These are phyloP conservation scores for Diarsia dahlii DNA, from an alignment of 2,888 invertebrate genomes.

Conservation along the genomic window DNA sequence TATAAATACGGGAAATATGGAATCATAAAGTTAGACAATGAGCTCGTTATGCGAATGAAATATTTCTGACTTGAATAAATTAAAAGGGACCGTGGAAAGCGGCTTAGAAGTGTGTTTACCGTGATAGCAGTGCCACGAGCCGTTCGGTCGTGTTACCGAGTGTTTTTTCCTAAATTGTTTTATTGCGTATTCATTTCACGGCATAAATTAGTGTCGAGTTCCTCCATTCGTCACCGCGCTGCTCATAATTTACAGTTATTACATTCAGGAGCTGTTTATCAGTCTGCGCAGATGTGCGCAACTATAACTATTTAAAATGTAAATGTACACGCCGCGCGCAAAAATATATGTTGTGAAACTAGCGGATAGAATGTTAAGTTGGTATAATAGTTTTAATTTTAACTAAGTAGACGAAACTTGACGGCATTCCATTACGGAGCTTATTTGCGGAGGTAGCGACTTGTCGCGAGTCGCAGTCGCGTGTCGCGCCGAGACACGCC, in stretches of 20 bases:
- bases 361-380: conserved; percentile 46
- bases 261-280: conserved; percentile 52
- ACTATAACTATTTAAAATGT: conserved; percentile 51
- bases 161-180: conserved; percentile 58
- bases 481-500: conserved; percentile 62
- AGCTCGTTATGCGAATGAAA: conserved; percentile 79
- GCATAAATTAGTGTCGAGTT: conserved; percentile 33
- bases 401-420: conserved; percentile 54
- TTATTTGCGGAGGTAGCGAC: conserved; percentile 45
- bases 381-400: conserved; percentile 58
- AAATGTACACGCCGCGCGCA: conserved; percentile 23
- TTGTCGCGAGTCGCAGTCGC: conserved; percentile 60
- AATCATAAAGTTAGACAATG: conserved; percentile 82
- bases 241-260: conserved; percentile 52
- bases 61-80: conserved; percentile 79
- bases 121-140: conserved; percentile 35
- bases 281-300: conserved; percentile 40
- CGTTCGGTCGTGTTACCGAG: conserved; percentile 24
- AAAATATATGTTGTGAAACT: conserved; percentile 46
- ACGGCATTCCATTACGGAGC: conserved; percentile 50
- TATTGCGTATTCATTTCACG: conserved; percentile 52
- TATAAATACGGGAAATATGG: conserved; percentile 83
- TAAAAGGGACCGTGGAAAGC: conserved; percentile 70
- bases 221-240: conserved; percentile 34
- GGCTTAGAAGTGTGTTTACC: conserved; percentile 56